These are phyloP conservation scores for Accipiter virgatus DNA, from an alignment of 2,113 vertebrate species.

Conservation along the genomic window DNA sequence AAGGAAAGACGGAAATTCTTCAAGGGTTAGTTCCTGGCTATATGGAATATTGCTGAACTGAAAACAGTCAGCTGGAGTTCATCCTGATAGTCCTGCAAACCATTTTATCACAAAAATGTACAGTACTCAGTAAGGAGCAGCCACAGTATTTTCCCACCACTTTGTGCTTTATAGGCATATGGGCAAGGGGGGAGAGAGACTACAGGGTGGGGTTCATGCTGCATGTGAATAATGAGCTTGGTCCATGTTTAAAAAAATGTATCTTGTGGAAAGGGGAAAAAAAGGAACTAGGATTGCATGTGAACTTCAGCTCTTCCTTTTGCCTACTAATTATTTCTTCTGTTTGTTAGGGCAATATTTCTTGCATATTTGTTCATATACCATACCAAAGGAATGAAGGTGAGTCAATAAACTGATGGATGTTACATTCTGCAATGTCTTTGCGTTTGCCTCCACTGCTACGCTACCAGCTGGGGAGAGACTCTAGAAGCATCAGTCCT, in stretches of 20 bases:
- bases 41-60: neutral
- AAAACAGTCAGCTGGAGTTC: constrained; percentile 45
- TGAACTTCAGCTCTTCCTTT: neutral
- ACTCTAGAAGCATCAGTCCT: neutral
- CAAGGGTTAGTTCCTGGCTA: constrained; percentile 11
- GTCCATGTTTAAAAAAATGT: neutral
- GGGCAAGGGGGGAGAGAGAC: neutral
- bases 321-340: neutral
- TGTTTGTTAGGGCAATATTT: neutral
- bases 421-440: neutral
- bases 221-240: neutral
- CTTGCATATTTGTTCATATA: neutral
- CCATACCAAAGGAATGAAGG: neutral
- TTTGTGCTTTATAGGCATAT: neutral
- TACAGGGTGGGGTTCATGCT: neutral
- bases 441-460: neutral
- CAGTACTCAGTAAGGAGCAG: constrained; percentile 15
- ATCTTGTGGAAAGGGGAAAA: neutral
- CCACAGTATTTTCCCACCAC: constrained; percentile 8
- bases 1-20: constrained; percentile 27
- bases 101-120: constrained; percentile 40
- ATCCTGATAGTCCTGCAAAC: constrained; percentile 15
- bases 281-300: neutral
- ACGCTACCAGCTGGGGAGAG: neutral
- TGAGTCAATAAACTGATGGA: neutral